Percentiles rank a stretch among this genome's conserved stretches.
Evolutionary conservation across 1,140 invertebrate species (phyloP).

Genomic region (Stegodyphus mimosarum): DNA sequence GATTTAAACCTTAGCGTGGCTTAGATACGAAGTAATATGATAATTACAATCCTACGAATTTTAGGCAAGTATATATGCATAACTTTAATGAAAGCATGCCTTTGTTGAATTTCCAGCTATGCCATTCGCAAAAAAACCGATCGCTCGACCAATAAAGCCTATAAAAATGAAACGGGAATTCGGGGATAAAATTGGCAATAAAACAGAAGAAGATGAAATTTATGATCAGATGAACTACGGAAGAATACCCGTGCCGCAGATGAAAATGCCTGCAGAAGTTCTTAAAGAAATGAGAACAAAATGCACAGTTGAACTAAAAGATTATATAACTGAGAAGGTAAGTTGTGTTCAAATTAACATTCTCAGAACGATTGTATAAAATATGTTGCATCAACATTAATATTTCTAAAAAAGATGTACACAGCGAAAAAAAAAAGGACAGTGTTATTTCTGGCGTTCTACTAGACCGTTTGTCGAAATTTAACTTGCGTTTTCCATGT

Average conservation of each 20-base stretch:
- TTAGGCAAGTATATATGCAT: too few species aligned
- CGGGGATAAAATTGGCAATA: neutral
- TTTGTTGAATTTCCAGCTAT: neutral
- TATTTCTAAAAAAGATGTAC: too few species aligned
- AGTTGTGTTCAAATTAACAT: neutral
- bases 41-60: too few species aligned
- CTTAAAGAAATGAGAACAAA: neutral
- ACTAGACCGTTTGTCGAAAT: too few species aligned
- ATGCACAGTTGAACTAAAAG: slow-evolving; percentile 26
- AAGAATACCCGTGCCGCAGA: slow-evolving; percentile 15
- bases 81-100: too few species aligned
- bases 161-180: neutral
- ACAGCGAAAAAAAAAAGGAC: too few species aligned
- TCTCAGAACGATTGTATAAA: too few species aligned
- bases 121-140: neutral
- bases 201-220: slow-evolving; percentile 4
- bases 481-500: too few species aligned
- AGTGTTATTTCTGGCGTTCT: too few species aligned
- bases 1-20: too few species aligned
- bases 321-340: slow-evolving; percentile 20
- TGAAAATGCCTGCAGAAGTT: neutral
- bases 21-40: too few species aligned
- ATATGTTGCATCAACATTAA: too few species aligned
- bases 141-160: neutral
- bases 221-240: neutral